These are phyloP conservation scores for Drosophila ochracea DNA, from an alignment of 2,888 invertebrate genomes.

Conservation along the genomic window DNA sequence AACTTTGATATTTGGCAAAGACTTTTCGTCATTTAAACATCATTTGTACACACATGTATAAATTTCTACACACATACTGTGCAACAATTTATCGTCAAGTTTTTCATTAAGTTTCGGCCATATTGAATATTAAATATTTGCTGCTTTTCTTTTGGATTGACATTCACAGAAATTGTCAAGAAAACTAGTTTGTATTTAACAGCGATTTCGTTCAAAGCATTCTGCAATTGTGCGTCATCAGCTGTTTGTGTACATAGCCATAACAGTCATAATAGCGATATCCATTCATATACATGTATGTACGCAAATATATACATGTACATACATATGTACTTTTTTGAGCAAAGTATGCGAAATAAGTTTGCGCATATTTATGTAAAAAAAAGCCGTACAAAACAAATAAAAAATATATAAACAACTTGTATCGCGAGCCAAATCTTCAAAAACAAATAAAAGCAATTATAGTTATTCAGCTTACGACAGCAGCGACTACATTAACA, in stretches of 20 bases:
- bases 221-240: conserved; percentile 29
- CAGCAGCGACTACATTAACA: background rate
- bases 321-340: background rate
- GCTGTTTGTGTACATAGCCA: conserved; percentile 8
- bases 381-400: too few relatives aligned
- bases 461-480: conserved; percentile 8
- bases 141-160: background rate
- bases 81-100: background rate
- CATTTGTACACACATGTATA: conserved; percentile 12
- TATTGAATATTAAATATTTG: background rate
- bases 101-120: background rate
- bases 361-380: background rate
- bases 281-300: background rate
- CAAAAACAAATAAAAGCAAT: too few relatives aligned
- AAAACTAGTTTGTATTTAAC: background rate
- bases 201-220: background rate
- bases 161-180: background rate
- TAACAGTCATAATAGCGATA: conserved; percentile 19
- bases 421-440: too few relatives aligned
- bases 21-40: conserved; percentile 30
- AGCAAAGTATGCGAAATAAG: conserved; percentile 2
- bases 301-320: background rate
- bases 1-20: conserved; percentile 72
- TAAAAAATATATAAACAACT: too few relatives aligned
- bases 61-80: background rate